These are phyloP conservation scores for Diaperis boleti DNA, from an alignment of 2,888 invertebrate genomes.

Conservation along the genomic window DNA sequence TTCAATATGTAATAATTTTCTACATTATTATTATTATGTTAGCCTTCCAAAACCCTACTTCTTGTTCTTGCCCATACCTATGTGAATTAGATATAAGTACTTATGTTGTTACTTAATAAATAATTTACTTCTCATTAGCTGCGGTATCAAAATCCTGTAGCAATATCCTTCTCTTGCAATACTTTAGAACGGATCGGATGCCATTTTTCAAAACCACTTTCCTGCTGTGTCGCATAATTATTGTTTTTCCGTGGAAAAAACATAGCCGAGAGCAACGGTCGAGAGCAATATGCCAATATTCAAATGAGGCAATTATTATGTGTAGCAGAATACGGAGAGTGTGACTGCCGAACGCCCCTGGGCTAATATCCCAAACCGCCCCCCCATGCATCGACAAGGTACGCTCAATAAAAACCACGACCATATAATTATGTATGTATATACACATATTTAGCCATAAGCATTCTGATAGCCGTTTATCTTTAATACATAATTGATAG, in stretches of 20 bases:
- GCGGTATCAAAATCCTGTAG: too few relatives aligned
- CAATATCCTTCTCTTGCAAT: background rate
- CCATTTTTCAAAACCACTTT: background rate
- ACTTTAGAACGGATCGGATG: background rate
- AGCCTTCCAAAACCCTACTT: too few relatives aligned
- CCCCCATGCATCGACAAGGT: constrained; percentile 54
- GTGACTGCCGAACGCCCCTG: constrained; percentile 60
- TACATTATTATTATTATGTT: too few relatives aligned
- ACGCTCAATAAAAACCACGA: constrained; percentile 64
- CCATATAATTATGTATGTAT: constrained; percentile 68
- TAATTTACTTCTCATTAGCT: too few relatives aligned
- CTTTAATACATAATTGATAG: constrained; percentile 68
- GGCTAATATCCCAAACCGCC: constrained; percentile 53
- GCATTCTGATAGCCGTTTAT: constrained; percentile 67
- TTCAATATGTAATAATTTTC: too few relatives aligned
- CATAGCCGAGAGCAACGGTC: constrained; percentile 7
- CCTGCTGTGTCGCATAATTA: constrained; percentile 3
- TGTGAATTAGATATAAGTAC: too few relatives aligned
- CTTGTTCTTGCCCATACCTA: too few relatives aligned
- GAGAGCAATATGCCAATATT: constrained; percentile 55
- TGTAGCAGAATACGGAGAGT: constrained; percentile 60
- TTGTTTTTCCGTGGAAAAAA: constrained; percentile 8
- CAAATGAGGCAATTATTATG: constrained; percentile 63
- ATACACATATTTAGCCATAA: constrained; percentile 67
- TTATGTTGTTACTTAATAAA: too few relatives aligned